Evolutionary conservation across 1,140 invertebrate genomes (phyloP).

Genomic region (Linepithema humile): DNA sequence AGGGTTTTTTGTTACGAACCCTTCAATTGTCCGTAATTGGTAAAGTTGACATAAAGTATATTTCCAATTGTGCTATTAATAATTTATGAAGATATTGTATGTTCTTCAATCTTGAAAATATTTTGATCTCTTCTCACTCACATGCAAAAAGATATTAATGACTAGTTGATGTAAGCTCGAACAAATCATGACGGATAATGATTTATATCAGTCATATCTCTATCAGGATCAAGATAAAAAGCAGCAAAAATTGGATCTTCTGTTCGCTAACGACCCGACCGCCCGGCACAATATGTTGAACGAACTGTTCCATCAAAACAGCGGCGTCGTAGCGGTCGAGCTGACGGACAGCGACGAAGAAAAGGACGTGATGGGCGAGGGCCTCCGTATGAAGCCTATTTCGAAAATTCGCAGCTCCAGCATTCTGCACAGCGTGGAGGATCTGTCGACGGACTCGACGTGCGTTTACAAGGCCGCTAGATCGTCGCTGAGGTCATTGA

Average conservation of each 20-base stretch:
- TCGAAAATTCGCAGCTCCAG: conserved; percentile 88
- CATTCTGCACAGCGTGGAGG: conserved; percentile 89
- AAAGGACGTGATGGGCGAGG: conserved; percentile 86
- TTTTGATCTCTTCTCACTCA: no score
- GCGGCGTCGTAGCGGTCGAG: conserved; percentile 74
- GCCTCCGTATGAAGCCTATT: conserved; percentile 85
- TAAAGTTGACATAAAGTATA: no score
- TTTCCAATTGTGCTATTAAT: no score
- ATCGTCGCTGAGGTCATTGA: conserved; percentile 80
- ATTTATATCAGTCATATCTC: background rate
- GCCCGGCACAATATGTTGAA: conserved; percentile 84
- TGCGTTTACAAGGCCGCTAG: conserved; percentile 89
- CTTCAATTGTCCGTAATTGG: no score
- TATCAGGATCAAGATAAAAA: conserved; percentile 69
- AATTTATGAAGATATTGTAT: no score
- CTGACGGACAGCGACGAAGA: conserved; percentile 85
- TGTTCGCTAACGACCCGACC: conserved; percentile 84
- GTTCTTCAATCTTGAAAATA: no score
- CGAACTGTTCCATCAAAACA: conserved; percentile 85
- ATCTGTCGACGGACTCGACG: conserved; percentile 90
- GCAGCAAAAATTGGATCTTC: conserved; percentile 84
- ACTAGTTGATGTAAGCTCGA: no score
- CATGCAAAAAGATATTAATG: no score
- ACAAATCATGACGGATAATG: background rate
- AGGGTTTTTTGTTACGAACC: no score